Evolutionary conservation across 2,888 invertebrate genomes (phyloP), one percentile per base, ranked within the genome.

Genomic region (Malthinus flaveolus): DNA sequence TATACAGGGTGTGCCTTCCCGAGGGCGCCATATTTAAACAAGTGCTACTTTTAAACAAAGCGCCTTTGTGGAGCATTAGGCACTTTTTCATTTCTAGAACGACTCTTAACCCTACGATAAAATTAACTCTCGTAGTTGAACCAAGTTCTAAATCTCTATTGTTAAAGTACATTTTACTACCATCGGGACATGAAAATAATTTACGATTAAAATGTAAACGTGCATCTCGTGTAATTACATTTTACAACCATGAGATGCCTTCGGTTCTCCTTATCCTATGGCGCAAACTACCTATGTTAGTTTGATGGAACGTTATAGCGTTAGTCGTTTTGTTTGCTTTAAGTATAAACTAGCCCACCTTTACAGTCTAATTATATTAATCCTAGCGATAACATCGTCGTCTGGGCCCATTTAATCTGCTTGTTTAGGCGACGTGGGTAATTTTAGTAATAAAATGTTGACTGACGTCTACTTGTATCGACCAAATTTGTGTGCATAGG

Each of bases 381-480:
- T 33, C 50, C 42, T 32, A 33, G 12, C 31, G 46, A 37, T 39
- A 39, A 50, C 42, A 50, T 39, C 50, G 39, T 32, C 50, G 33
- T 50, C 12, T 13, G 42, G 39, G 37, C 23, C 13, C 32, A 31
- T 42, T 39, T 50, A 50, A 50, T 50, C 50, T 50, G 50, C 50
- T 50, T 50, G 50, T 50, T 50, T 50, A 50, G 50, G 50, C 50
- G 50, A 39, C 32, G 42, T 42, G 50, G 42, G 39, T 50, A 50
- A 50, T 50, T 50, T 31, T 32, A 37, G 42, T 37, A 9, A 42
- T 50, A 50, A 50, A 50, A 50, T 50, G 39, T 50, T 50, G 50
- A 50, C 39, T 50, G 50, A 33, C 42, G 42, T 50, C 5, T 23
- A 23, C 23, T 23, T 3, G 23, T 23, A 23, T 23, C 23, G 5